Evolutionary conservation across 2,888 invertebrate species (phyloP), one percentile per base, ranked within the genome.

Genomic region (Phragmatobia fuliginosa): DNA sequence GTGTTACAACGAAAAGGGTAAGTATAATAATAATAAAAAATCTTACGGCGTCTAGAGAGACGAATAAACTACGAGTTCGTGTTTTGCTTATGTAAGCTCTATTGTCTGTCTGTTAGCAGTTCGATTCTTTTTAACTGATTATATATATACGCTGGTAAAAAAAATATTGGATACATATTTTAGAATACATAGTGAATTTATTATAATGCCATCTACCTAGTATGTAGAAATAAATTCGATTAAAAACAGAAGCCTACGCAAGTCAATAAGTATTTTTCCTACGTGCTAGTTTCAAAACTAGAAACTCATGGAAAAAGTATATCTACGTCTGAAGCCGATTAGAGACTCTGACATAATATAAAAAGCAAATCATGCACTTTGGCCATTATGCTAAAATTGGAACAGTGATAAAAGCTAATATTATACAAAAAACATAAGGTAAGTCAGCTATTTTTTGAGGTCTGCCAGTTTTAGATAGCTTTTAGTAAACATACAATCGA

Each of bases 1-100:
- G 86, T 88, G 87, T 89, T 89, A 88, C 88, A 87, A 88, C 88
- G 86, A 89, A 92, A 93, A 91, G 89, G 91, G 88, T 89, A 89
- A 87, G 90, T 89, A 90, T 91, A 90, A 92, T 93, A 90, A 92
- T 93, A 93, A 93, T 93, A 93, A 93, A 94, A 49, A 94, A 92
- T 92, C 92, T 91, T 90, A 91, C 87, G 85, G 87, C 85, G 83
- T 83, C 83, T 84, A 79, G 80, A 83, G 85, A 87, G 85, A 83
- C 83, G 85, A 88, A 89, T 88, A 85, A 87, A 87, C 86, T 88
- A 85, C 77, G 79, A 77, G 81, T 83, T 84, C 86, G 85, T 87
- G 87, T 89, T 88, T 85, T 83, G 80, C 83, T 82, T 77, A 82
- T 85, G 84, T 76, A 80, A 79, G 79, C 74, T 71, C 73, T 82